Percentiles rank a stretch among this genome's conserved stretches.
These are phyloP conservation scores for Poeciliopsis gracilis DNA, from an alignment of 2,797 vertebrate species.

Conservation along the genomic window DNA sequence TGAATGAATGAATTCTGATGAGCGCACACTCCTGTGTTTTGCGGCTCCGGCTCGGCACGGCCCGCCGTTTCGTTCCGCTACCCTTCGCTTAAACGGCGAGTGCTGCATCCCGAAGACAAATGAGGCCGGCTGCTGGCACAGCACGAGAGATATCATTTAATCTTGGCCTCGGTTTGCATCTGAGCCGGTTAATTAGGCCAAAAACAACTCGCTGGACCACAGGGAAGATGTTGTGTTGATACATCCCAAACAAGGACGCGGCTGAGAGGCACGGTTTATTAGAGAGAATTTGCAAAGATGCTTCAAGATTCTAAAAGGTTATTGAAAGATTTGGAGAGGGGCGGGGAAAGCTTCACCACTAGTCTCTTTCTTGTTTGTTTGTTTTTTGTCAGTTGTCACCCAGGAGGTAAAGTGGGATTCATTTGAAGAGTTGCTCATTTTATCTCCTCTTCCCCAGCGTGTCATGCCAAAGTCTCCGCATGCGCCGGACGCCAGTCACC, in stretches of 20 bases:
- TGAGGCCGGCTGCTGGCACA: slow-evolving; percentile 66
- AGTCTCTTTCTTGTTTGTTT: background rate
- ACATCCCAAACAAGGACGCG: slow-evolving; percentile 52
- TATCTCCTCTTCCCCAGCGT: background rate
- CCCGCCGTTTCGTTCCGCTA: slow-evolving; percentile 62
- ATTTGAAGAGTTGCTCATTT: background rate
- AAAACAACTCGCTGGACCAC: slow-evolving; percentile 54
- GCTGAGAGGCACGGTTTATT: slow-evolving; percentile 51
- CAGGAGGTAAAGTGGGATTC: background rate
- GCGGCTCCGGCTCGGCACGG: slow-evolving; percentile 37
- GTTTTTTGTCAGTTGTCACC: background rate
- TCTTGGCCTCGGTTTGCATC: slow-evolving; percentile 66
- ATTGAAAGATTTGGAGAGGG: slow-evolving; percentile 5
- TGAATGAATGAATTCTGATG: slow-evolving; percentile 21
- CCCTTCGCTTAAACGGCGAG: slow-evolving; percentile 68
- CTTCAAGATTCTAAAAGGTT: slow-evolving; percentile 45
- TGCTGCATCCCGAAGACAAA: slow-evolving; percentile 71
- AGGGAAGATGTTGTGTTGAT: slow-evolving; percentile 66
- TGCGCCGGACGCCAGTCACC: too few species aligned
- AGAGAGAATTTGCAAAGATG: slow-evolving; percentile 44
- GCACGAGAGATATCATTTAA: slow-evolving; percentile 74
- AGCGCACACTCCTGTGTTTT: slow-evolving; percentile 10
- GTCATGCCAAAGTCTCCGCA: background rate
- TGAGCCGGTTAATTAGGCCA: slow-evolving; percentile 78
- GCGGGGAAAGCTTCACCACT: background rate